These are phyloP conservation scores for Brachionus plicatilis DNA, from an alignment of 1,140 invertebrate genomes.

Conservation along the genomic window DNA sequence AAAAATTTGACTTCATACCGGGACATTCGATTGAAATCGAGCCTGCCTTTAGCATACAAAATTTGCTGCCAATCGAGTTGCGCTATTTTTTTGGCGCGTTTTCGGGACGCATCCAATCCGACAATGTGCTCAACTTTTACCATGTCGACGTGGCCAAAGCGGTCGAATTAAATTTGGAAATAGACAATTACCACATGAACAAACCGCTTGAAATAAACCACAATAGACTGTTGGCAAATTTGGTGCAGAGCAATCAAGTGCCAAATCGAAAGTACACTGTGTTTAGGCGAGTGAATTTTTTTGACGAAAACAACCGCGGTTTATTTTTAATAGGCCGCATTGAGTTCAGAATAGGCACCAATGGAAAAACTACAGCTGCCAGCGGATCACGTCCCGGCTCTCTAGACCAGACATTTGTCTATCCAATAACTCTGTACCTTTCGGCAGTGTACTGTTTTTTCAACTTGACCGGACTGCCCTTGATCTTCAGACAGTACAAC, in stretches of 20 bases:
- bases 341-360: slow-evolving; percentile 45
- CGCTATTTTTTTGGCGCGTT: not conserved
- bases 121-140: not conserved
- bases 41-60: slow-evolving; percentile 2
- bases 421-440: slow-evolving; percentile 22
- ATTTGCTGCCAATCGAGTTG: slow-evolving; percentile 27
- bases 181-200: slow-evolving; percentile 6
- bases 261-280: slow-evolving; percentile 15
- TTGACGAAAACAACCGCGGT: slow-evolving; percentile 35
- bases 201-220: slow-evolving; percentile 27
- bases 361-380: not conserved
- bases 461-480: slow-evolving; percentile 72
- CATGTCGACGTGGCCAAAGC: slow-evolving; percentile 2
- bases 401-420: not conserved
- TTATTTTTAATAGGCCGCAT: slow-evolving; percentile 46
- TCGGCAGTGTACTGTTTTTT: slow-evolving; percentile 74
- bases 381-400: not conserved
- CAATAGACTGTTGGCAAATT: not conserved
- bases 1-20: not conserved
- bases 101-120: not conserved
- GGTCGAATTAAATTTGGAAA: not conserved
- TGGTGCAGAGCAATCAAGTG: not conserved
- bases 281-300: slow-evolving; percentile 12
- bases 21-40: slow-evolving; percentile 31
- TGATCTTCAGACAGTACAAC: slow-evolving; percentile 39